Conservation (phyloP, 2,888 invertebrate genomes). For the Euplagia quadripunctaria region DNA sequence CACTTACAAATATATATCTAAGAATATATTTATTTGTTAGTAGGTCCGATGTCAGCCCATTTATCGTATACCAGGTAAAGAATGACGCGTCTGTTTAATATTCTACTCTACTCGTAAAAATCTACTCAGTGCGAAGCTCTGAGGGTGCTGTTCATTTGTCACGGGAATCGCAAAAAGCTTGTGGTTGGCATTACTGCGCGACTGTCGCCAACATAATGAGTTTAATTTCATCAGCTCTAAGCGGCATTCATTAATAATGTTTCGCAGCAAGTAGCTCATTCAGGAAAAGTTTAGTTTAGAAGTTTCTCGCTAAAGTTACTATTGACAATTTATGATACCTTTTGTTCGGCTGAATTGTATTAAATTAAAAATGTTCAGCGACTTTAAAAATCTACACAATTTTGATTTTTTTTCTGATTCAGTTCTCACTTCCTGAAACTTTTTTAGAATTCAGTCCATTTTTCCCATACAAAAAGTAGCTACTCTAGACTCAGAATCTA, state of each 20-base stretch:
- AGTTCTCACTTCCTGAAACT: background rate
- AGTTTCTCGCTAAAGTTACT: background rate
- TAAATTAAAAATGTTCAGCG: background rate
- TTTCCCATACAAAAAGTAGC: too few species aligned
- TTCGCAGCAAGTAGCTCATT: slow-evolving; percentile 38
- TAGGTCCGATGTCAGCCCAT: background rate
- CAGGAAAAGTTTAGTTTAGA: slow-evolving; percentile 19
- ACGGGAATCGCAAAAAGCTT: slow-evolving; percentile 82
- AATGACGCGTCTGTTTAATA: slow-evolving; percentile 47
- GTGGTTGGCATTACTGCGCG: slow-evolving; percentile 61
- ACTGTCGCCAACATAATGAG: slow-evolving; percentile 68
- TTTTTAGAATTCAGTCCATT: too few species aligned
- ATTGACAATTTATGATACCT: background rate
- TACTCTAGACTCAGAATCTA: too few species aligned
- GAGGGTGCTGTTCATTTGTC: slow-evolving; percentile 78
- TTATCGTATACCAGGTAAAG: background rate
- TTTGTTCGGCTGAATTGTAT: background rate
- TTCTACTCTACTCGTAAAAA: slow-evolving; percentile 66
- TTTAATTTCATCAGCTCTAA: slow-evolving; percentile 71
- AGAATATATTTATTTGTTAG: background rate
- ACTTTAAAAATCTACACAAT: background rate
- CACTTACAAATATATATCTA: background rate
- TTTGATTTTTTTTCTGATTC: background rate
- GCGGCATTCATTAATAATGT: slow-evolving; percentile 55
- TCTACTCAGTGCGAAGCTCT: slow-evolving; percentile 60